Evolutionary conservation across 1,140 invertebrate species (phyloP).

Genomic region (Rhyacophila brunnea): DNA sequence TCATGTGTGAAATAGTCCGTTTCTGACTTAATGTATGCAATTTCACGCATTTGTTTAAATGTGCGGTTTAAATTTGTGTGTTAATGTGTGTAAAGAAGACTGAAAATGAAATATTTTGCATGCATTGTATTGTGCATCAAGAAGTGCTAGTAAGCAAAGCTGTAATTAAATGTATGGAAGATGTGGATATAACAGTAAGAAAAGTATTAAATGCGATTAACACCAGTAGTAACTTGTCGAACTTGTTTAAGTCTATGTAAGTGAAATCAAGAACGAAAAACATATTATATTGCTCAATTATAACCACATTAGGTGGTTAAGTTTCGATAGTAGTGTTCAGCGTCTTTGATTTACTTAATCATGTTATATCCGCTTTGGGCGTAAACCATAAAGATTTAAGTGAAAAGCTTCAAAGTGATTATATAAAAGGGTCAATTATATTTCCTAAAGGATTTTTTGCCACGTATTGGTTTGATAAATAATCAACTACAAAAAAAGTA

Average conservation of each 20-base stretch:
- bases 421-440: neutral
- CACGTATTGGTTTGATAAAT: neutral
- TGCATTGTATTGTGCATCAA: constrained; percentile 4
- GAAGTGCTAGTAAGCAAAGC: constrained; percentile 9
- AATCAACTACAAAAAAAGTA: no score
- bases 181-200: constrained; percentile 10
- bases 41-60: no score
- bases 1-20: no score
- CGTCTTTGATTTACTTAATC: neutral
- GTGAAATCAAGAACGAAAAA: no score
- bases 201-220: constrained; percentile 9
- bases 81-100: no score
- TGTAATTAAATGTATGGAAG: constrained; percentile 9
- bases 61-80: no score
- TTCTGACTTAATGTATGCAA: no score
- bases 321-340: constrained; percentile 5
- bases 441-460: constrained; percentile 12
- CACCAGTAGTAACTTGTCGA: constrained; percentile 14
- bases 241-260: constrained; percentile 13
- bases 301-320: constrained; percentile 4
- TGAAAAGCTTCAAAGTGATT: constrained; percentile 7
- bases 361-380: constrained; percentile 1
- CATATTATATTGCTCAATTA: neutral
- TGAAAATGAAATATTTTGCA: no score
- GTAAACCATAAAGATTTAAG: constrained; percentile 12